These are phyloP conservation scores for Aurelia aurita DNA, from an alignment of 30 jellyfish, hydroid and myxozoan genomes.

Conservation along the genomic window DNA sequence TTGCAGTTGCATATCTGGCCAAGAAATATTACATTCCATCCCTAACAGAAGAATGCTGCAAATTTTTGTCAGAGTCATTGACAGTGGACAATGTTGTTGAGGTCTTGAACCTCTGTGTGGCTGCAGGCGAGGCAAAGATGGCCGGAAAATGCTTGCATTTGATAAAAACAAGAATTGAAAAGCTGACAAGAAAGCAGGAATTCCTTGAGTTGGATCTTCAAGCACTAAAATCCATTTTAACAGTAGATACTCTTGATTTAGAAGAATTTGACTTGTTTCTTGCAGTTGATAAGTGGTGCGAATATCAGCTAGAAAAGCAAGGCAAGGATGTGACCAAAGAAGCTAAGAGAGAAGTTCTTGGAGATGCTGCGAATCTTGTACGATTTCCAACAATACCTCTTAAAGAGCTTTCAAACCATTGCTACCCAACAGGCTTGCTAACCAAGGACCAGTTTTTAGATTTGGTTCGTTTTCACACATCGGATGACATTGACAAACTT, in stretches of 20 bases:
- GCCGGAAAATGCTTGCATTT: background rate
- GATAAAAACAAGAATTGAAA: background rate
- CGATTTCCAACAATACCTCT: background rate
- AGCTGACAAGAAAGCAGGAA: background rate
- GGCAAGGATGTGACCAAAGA: background rate
- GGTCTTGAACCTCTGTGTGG: background rate
- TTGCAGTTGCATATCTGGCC: background rate
- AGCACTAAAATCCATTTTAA: background rate
- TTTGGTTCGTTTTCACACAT: too few relatives aligned
- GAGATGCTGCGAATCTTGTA: background rate
- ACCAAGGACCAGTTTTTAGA: too few relatives aligned
- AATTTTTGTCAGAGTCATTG: background rate
- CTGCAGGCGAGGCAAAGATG: background rate
- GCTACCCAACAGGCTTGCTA: background rate
- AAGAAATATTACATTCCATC: too few relatives aligned
- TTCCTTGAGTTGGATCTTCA: background rate
- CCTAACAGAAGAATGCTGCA: background rate
- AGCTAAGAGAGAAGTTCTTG: constrained; percentile 5
- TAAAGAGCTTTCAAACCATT: background rate
- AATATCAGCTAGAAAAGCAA: too few relatives aligned
- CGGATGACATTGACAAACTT: too few relatives aligned
- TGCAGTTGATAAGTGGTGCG: constrained; percentile 24
- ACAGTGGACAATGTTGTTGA: background rate
- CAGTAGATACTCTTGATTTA: background rate
- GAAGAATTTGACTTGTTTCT: background rate